Percentiles rank a stretch among this genome's conserved stretches.
These are phyloP conservation scores for Tamandua tetradactyla DNA, from an alignment of 2,797 vertebrate genomes.

Conservation along the genomic window DNA sequence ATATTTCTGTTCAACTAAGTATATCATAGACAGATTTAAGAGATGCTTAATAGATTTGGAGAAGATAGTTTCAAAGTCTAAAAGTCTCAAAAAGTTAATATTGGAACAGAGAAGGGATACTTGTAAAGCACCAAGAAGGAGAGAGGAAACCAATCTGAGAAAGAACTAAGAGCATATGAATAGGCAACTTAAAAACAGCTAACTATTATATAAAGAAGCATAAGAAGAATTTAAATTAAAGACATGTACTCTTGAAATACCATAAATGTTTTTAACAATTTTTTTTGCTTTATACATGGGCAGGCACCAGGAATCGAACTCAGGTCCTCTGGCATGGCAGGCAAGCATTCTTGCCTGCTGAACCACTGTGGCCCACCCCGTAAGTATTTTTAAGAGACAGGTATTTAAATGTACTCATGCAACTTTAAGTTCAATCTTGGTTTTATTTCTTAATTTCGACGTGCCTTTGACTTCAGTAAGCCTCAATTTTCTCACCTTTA, in stretches of 20 bases:
- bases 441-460: not conserved
- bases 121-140: not conserved
- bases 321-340: no score
- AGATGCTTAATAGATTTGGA: not conserved
- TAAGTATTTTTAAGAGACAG: not conserved
- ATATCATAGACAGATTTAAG: no score
- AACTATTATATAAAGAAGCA: not conserved
- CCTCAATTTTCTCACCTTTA: no score
- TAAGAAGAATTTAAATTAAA: not conserved
- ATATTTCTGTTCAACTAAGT: not conserved
- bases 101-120: not conserved
- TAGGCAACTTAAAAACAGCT: not conserved
- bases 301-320: no score
- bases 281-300: no score
- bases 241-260: not conserved
- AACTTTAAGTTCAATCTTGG: not conserved
- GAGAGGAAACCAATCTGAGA: not conserved
- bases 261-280: no score
- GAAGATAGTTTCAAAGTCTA: not conserved
- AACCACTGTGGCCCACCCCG: no score
- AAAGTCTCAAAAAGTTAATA: not conserved
- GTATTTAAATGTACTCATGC: not conserved
- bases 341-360: no score
- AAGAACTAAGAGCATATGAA: not conserved
- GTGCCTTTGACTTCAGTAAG: not conserved